Percentiles rank a stretch among this genome's conserved stretches.
Evolutionary conservation across 2,888 invertebrate genomes (phyloP).

Genomic region (Microctonus brassicae): DNA sequence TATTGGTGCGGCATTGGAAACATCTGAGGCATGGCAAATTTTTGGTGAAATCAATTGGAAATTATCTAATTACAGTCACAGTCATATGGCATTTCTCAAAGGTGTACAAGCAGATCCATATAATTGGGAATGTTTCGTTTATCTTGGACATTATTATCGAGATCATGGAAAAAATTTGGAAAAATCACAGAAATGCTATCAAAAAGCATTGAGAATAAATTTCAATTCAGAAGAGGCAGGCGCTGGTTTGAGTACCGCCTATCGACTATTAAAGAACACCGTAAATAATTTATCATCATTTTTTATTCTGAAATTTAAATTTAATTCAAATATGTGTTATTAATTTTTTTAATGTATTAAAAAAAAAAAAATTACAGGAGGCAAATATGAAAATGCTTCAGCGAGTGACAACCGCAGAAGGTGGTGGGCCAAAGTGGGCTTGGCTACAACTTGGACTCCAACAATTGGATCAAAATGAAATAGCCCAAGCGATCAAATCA

Average conservation of each 20-base stretch:
- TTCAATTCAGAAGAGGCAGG: conserved; percentile 77
- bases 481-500: conserved; percentile 81
- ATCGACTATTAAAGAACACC: conserved; percentile 78
- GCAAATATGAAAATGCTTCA: conserved; percentile 76
- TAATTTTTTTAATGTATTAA: no score
- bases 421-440: conserved; percentile 78
- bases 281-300: no score
- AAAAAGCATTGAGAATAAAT: conserved; percentile 85
- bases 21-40: conserved; percentile 73
- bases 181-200: conserved; percentile 86
- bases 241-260: conserved; percentile 81
- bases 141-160: conserved; percentile 83
- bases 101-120: conserved; percentile 78
- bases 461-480: conserved; percentile 81
- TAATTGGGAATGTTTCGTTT: conserved; percentile 80
- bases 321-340: background rate
- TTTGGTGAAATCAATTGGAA: conserved; percentile 76
- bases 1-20: conserved; percentile 70
- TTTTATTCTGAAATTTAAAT: no score
- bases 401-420: conserved; percentile 70
- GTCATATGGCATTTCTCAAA: conserved; percentile 77
- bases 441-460: conserved; percentile 88
- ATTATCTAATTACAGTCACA: conserved; percentile 73
- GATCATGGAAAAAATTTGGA: conserved; percentile 75
- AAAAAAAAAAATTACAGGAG: conserved; percentile 68